These are phyloP conservation scores for Metellina segmentata DNA, from an alignment of 2,888 invertebrate genomes.

Conservation along the genomic window DNA sequence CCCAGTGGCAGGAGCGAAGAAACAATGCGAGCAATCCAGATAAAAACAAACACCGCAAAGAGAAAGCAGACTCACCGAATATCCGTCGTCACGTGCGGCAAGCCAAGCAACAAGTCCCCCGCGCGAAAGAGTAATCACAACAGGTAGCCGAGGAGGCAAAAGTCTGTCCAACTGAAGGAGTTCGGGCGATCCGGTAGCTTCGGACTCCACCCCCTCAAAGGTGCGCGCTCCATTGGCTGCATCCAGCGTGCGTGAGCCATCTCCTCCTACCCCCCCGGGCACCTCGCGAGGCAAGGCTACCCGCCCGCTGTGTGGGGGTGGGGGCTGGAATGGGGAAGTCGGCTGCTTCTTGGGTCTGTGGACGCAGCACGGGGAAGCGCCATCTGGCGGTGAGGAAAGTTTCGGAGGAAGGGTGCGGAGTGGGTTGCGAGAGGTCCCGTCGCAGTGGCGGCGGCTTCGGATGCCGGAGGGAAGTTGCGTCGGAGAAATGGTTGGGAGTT, in stretches of 20 bases:
- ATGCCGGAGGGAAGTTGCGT: too few species aligned
- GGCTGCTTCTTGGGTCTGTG: not conserved
- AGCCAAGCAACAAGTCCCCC: constrained; percentile 32
- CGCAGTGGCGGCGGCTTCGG: not conserved
- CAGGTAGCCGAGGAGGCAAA: constrained; percentile 43
- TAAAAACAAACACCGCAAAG: not conserved
- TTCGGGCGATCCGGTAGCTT: constrained; percentile 68
- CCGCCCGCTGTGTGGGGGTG: constrained; percentile 63
- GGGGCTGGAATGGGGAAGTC: constrained; percentile 71
- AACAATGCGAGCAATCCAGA: not conserved
- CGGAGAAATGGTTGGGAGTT: too few species aligned
- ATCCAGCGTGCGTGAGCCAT: constrained; percentile 61
- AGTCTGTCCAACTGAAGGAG: constrained; percentile 49
- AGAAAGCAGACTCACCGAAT: constrained; percentile 37
- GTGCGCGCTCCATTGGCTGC: constrained; percentile 72
- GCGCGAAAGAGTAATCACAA: constrained; percentile 37
- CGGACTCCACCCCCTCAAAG: constrained; percentile 74
- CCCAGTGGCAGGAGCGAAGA: not conserved
- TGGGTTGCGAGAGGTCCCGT: not conserved
- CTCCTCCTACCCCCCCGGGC: constrained; percentile 72
- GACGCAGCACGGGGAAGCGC: constrained; percentile 21
- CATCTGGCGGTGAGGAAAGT: constrained; percentile 39
- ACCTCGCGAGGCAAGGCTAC: constrained; percentile 21
- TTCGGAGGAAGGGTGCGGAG: not conserved
- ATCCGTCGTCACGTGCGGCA: constrained; percentile 20